Evolutionary conservation across 2,113 vertebrate genomes (phyloP), one percentile per base, ranked within the genome.

Genomic region (Bagarius yarrelli): DNA sequence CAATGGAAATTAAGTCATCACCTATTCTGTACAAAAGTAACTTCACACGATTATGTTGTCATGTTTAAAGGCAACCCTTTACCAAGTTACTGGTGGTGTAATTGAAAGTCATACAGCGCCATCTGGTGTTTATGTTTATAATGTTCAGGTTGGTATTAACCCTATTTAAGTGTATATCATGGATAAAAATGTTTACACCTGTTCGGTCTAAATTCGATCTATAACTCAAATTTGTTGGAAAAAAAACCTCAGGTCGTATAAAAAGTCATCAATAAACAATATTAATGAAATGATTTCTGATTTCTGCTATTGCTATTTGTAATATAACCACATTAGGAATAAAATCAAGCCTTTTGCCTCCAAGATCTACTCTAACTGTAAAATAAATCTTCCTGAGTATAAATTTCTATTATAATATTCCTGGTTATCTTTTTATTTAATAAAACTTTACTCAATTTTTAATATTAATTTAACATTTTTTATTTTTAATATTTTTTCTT

Each of bases 51-150:
- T 67, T 23, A 44, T 67, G 34, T 23, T 69, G 5, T 47, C 8
- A 25, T 70, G 40, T 27, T 19, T 8, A 23, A n/a, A 67, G 1
- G 2, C 0, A 44, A 5, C 12, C 8, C 64, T 67, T 70, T 50
- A 70, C 8, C 27, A n/a, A n/a, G 13, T 71, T 47, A 25, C 66
- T 50, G 14, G 40, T 70, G 8, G 44, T 64, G 21, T 67, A 23
- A 19, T 27, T 52, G 15, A 52, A 30, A 53, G 56, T 72, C 40
- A 52, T 27, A 53, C 15, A 77, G 64, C 74, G 30, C 55, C 74
- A 69, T 53, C 66, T 82, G 52, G 75, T 82, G 81, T 44, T 30
- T 5, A n/a, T n/a, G 36, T 40, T 40, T 40, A 40, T 40, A 4
- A 40, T 40, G n/a, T 71, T 27, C 23, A 25, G 23, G 15, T 47